phyloP scores from a whole-genome alignment of 2,113 vertebrate species.

The Lepisosteus osseus region DNA sequence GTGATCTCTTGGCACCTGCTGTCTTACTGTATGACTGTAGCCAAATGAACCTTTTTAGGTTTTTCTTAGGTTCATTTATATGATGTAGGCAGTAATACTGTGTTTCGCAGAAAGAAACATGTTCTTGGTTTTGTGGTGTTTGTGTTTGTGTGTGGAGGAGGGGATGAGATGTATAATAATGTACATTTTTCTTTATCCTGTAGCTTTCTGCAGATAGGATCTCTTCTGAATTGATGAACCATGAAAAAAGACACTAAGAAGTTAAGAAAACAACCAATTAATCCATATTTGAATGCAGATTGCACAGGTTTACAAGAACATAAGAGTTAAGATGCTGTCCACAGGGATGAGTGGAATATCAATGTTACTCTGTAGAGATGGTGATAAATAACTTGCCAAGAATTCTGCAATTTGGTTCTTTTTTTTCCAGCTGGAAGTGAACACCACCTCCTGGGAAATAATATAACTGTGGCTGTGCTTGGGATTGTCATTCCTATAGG shows the following conservation, averaged over 20 bases:
- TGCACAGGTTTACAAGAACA: background rate
- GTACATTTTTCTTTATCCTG: background rate
- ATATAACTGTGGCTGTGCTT: constrained; percentile 87
- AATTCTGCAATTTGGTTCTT: constrained; percentile 8
- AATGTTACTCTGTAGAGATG: background rate
- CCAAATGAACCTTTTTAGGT: too few species aligned
- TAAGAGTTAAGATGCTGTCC: background rate
- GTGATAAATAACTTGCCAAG: constrained; percentile 3
- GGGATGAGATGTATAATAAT: background rate
- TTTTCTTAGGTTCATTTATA: background rate
- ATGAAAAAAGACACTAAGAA: constrained; percentile 5
- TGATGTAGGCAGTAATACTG: background rate
- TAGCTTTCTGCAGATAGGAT: too few species aligned
- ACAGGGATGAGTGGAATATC: background rate
- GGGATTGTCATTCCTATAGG: constrained; percentile 90
- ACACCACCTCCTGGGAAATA: constrained; percentile 80
- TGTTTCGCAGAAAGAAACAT: background rate
- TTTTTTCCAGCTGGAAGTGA: constrained; percentile 76
- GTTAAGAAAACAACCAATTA: background rate
- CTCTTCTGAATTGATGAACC: background rate
- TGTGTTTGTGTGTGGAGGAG: constrained; percentile 10
- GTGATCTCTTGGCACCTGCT: too few species aligned
- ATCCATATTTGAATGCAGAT: background rate
- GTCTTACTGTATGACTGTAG: too few species aligned
- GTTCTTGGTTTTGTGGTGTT: background rate